Conservation (phyloP, 2,113 vertebrate species). For the rabbit (Oryctolagus cuniculus) region DNA sequence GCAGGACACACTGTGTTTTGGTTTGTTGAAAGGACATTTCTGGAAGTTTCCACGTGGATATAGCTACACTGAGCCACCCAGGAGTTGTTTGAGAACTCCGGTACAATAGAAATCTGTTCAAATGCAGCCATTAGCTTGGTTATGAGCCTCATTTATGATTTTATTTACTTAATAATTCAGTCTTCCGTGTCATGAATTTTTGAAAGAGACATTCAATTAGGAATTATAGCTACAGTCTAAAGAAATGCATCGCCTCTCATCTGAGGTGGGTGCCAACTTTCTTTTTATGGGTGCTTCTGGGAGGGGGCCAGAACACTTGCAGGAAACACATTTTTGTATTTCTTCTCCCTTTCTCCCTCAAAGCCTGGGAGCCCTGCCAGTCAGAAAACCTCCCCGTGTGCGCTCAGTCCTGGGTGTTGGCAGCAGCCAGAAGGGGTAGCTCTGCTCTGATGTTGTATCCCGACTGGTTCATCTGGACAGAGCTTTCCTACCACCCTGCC, state of each 20-base stretch:
- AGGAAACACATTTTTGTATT: constrained; percentile 63
- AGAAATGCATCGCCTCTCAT: constrained; percentile 29
- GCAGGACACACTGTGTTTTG: background rate
- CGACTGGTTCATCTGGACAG: background rate
- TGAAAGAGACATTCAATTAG: constrained; percentile 73
- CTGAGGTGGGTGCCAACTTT: constrained; percentile 66
- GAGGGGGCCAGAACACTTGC: constrained; percentile 47
- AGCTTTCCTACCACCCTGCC: background rate
- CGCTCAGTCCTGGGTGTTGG: background rate
- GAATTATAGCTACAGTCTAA: constrained; percentile 68
- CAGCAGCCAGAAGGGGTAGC: background rate
- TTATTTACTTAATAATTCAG: constrained; percentile 65
- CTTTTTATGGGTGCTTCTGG: constrained; percentile 73
- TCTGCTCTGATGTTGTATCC: background rate
- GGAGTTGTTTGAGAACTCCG: background rate
- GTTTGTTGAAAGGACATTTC: background rate
- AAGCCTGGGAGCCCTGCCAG: constrained; percentile 67
- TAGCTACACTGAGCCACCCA: background rate
- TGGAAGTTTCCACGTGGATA: background rate
- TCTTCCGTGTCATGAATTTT: constrained; percentile 66
- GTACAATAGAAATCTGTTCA: constrained; percentile 52
- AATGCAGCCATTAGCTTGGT: constrained; percentile 53
- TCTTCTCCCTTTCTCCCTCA: background rate
- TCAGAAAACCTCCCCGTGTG: background rate
- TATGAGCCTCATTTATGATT: constrained; percentile 63